Percentiles rank a stretch among this genome's conserved stretches.
Evolutionary conservation across 2,113 vertebrate genomes (phyloP).

Genomic region (Eolophus roseicapilla): DNA sequence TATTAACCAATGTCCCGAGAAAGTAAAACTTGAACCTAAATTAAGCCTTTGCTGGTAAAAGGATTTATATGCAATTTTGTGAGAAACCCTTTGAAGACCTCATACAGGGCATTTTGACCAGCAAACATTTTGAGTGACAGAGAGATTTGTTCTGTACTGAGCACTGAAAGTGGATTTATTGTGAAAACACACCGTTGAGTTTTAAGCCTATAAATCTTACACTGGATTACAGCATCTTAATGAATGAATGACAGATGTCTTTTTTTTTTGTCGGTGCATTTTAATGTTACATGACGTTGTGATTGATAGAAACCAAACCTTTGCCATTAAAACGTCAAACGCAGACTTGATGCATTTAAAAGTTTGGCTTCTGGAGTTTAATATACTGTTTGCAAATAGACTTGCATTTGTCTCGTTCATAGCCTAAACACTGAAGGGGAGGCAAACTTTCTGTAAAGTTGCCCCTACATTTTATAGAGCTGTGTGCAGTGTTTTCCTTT

Average conservation of each 20-base stretch:
- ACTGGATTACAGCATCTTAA: conserved; percentile 80
- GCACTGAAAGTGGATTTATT: conserved; percentile 76
- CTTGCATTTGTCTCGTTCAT: conserved; percentile 69
- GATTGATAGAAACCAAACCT: conserved; percentile 81
- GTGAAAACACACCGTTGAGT: conserved; percentile 74
- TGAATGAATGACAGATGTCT: conserved; percentile 79
- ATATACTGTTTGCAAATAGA: conserved; percentile 81
- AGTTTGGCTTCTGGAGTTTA: conserved; percentile 80
- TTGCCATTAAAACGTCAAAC: conserved; percentile 78
- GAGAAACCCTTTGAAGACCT: conserved; percentile 75
- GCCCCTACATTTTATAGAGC: conserved; percentile 62
- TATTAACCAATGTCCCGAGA: conserved; percentile 67
- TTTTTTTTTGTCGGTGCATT: conserved; percentile 70
- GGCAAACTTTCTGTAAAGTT: conserved; percentile 62
- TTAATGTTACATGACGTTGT: conserved; percentile 75
- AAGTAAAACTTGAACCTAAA: conserved; percentile 74
- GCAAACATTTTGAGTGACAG: conserved; percentile 68
- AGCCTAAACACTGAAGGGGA: conserved; percentile 56
- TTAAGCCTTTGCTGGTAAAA: conserved; percentile 74
- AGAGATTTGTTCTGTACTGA: conserved; percentile 69
- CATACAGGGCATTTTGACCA: conserved; percentile 67
- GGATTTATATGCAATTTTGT: conserved; percentile 72
- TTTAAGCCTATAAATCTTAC: conserved; percentile 76
- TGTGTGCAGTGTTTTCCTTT: conserved; percentile 49
- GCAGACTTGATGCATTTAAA: conserved; percentile 73